Conservation (phyloP, 2,797 vertebrate genomes). For the Manis crassicaudata region DNA sequence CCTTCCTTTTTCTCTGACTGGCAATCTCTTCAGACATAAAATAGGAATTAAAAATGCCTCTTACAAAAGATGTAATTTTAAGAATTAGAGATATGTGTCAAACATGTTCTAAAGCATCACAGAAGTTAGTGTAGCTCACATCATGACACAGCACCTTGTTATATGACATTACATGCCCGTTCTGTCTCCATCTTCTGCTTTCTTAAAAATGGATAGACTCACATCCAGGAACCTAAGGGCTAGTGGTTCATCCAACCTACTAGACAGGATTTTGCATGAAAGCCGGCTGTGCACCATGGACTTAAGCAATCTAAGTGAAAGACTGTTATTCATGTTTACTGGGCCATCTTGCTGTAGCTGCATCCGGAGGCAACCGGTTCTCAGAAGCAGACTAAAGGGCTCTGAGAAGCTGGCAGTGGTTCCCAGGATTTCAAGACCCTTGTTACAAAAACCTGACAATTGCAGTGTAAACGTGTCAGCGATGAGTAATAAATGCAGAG, state of each 20-base stretch:
- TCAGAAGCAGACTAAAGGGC: neutral
- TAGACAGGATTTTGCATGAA: neutral
- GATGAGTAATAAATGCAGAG: neutral
- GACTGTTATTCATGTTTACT: neutral
- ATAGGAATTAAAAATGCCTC: neutral
- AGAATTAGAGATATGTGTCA: neutral
- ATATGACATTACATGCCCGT: neutral
- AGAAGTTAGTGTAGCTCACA: neutral
- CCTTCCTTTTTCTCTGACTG: neutral
- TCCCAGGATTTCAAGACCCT: neutral
- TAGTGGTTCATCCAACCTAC: neutral
- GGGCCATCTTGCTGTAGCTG: accelerated
- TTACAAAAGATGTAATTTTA: neutral
- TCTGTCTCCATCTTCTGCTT: neutral
- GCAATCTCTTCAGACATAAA: neutral
- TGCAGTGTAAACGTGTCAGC: neutral
- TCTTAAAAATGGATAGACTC: neutral
- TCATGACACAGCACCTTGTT: neutral
- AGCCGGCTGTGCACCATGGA: neutral
- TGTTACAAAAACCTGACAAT: neutral
- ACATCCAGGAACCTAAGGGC: neutral
- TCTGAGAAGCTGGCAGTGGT: neutral
- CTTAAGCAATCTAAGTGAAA: neutral
- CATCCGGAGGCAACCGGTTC: neutral
- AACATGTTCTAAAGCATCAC: neutral